A percentile compares a stretch with the other conserved stretches of the same genome.
Conservation (phyloP, 92 coral and sea anemone genomes). For the Epizoanthus scotinus region DNA sequence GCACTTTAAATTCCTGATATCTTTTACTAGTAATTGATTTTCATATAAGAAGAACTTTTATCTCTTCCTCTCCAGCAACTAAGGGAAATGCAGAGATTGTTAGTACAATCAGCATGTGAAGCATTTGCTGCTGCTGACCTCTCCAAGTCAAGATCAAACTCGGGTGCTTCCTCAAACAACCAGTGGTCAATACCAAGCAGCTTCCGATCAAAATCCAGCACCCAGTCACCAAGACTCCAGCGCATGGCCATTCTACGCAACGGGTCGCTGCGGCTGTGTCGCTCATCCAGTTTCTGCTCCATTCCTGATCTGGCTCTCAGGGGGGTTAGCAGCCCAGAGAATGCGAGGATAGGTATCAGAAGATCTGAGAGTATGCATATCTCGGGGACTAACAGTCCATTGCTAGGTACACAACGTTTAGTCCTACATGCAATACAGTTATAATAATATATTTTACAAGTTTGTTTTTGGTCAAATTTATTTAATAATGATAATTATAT, state of each 20-base stretch:
- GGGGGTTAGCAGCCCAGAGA: conserved; percentile 52
- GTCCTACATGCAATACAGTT: no score
- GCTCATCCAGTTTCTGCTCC: conserved; percentile 81
- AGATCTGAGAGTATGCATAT: conserved; percentile 80
- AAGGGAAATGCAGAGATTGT: conserved; percentile 93
- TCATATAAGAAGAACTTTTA: background rate
- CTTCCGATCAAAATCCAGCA: conserved; percentile 50
- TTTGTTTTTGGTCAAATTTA: no score
- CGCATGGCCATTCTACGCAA: conserved; percentile 52
- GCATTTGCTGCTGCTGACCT: conserved; percentile 88
- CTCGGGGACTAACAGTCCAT: conserved; percentile 64
- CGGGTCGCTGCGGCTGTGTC: conserved; percentile 49
- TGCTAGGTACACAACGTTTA: conserved; percentile 57
- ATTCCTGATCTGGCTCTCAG: conserved; percentile 64
- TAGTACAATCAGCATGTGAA: conserved; percentile 98
- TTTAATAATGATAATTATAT: no score
- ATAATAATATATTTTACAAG: no score
- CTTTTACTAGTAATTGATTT: background rate
- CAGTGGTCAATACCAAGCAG: conserved; percentile 54
- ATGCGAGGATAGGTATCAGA: conserved; percentile 44
- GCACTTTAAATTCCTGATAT: no score
- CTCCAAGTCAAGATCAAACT: conserved; percentile 91
- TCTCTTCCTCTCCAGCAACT: conserved; percentile 64
- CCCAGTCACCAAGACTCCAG: conserved; percentile 63
- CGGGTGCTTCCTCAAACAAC: conserved; percentile 75